Percentiles rank a stretch among this genome's conserved stretches.
Conservation (phyloP, 2,888 invertebrate genomes). For the Cremastinae sp. region DNA sequence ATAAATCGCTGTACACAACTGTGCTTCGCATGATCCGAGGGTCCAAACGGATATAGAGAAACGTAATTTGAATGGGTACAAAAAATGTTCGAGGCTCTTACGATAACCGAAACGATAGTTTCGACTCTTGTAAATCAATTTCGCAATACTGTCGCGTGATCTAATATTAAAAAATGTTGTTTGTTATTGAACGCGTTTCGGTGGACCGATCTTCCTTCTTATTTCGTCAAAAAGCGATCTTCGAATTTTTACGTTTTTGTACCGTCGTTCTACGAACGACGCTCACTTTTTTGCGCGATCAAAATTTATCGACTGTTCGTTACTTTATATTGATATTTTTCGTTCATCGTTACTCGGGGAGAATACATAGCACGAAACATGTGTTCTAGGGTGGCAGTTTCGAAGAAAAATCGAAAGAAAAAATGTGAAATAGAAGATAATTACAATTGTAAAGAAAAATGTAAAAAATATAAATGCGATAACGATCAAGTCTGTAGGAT, state of each 20-base stretch:
- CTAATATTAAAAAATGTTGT: slow-evolving; percentile 27
- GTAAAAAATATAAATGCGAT: slow-evolving; percentile 46
- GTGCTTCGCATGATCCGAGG: slow-evolving; percentile 33
- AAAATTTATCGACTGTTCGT: slow-evolving; percentile 64
- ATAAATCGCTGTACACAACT: slow-evolving; percentile 10
- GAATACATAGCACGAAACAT: slow-evolving; percentile 61
- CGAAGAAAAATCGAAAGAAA: slow-evolving; percentile 45
- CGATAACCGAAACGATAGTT: slow-evolving; percentile 23
- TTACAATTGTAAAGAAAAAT: slow-evolving; percentile 29
- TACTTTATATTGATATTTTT: slow-evolving; percentile 69
- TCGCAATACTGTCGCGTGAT: slow-evolving; percentile 39
- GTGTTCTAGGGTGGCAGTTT: slow-evolving; percentile 51
- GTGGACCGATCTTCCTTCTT: slow-evolving; percentile 4
- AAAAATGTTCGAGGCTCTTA: slow-evolving; percentile 41
- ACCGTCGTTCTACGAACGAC: not conserved
- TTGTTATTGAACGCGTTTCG: slow-evolving; percentile 47
- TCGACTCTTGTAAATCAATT: slow-evolving; percentile 49
- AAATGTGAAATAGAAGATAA: slow-evolving; percentile 21
- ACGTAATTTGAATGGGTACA: slow-evolving; percentile 18
- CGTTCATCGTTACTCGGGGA: slow-evolving; percentile 73
- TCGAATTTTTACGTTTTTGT: not conserved
- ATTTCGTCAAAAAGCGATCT: not conserved
- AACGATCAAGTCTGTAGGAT: slow-evolving; percentile 62
- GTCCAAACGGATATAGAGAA: slow-evolving; percentile 26
- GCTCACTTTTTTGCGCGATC: not conserved